These are phyloP conservation scores for Pogonomyrmex californicus DNA, from an alignment of 1,140 invertebrate species.

Conservation along the genomic window DNA sequence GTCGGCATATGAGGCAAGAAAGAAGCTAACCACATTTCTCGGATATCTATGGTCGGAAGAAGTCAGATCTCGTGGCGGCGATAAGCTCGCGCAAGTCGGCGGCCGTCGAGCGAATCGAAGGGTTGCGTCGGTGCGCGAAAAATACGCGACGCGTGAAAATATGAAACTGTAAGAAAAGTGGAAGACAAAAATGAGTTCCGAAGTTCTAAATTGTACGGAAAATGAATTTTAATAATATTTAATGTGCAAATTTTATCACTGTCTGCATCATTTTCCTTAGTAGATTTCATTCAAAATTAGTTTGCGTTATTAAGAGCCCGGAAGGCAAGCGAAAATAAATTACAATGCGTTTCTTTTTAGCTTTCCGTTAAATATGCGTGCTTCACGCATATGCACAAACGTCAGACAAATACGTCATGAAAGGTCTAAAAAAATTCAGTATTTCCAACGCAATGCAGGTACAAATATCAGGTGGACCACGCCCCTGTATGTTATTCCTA, in stretches of 20 bases:
- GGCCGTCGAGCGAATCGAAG: conserved; percentile 41
- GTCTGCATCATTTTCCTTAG: no score
- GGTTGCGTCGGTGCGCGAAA: not conserved
- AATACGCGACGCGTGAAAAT: conserved; percentile 24
- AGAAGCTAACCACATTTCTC: conserved; percentile 75
- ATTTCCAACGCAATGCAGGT: not conserved
- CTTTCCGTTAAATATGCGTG: not conserved
- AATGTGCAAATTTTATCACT: not conserved
- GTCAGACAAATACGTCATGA: not conserved
- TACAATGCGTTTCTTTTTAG: not conserved
- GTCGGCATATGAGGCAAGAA: conserved; percentile 73
- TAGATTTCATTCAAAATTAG: not conserved
- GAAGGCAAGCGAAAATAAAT: not conserved
- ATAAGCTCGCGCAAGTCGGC: conserved; percentile 64
- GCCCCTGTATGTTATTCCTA: not conserved
- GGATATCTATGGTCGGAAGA: conserved; percentile 61
- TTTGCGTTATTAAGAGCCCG: conserved; percentile 11
- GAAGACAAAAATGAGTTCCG: not conserved
- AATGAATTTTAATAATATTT: conserved; percentile 37
- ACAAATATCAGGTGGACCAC: not conserved
- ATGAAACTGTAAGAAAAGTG: not conserved
- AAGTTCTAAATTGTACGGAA: not conserved
- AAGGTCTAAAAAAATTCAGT: not conserved
- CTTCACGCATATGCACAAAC: not conserved
- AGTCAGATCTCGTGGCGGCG: conserved; percentile 69